These are phyloP conservation scores for Ceyx margarethae DNA, from an alignment of 2,113 vertebrate genomes.

Conservation along the genomic window DNA sequence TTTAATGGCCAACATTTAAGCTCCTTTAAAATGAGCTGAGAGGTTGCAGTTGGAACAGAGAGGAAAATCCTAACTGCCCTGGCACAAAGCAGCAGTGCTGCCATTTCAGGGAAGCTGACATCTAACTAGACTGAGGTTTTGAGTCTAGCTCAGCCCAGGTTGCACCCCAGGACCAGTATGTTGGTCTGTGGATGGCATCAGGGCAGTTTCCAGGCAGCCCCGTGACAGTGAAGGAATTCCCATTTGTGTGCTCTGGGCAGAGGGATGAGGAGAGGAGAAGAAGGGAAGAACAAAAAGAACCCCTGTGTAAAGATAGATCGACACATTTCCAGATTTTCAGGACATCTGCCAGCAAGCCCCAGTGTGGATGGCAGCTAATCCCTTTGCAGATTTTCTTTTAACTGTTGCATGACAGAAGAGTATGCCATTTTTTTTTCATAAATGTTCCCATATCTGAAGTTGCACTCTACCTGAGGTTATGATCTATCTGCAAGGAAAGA, in stretches of 20 bases:
- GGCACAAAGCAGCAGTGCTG: not conserved
- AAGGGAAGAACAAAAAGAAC: not conserved
- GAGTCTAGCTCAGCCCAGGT: not conserved
- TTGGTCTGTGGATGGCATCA: not conserved
- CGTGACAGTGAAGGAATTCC: not conserved
- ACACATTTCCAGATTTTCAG: constrained; percentile 68
- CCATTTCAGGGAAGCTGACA: not conserved
- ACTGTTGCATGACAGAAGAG: constrained; percentile 54
- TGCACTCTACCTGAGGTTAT: not conserved
- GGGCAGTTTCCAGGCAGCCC: not conserved
- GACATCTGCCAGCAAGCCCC: constrained; percentile 66
- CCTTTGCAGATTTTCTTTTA: constrained; percentile 67
- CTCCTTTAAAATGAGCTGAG: constrained; percentile 47
- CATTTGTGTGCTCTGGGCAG: not conserved
- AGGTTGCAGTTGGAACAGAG: constrained; percentile 15
- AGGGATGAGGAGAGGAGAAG: not conserved
- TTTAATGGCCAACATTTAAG: constrained; percentile 54
- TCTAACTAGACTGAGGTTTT: not conserved
- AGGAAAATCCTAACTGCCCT: not conserved
- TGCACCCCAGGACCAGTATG: not conserved
- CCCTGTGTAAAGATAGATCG: constrained; percentile 49
- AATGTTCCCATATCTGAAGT: not conserved
- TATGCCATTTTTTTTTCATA: constrained; percentile 21
- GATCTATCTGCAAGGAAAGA: constrained; percentile 32
- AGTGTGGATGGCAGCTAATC: constrained; percentile 59